These are phyloP conservation scores for Neosilurus mollespiculum DNA, from an alignment of 2,797 vertebrate genomes.

Conservation along the genomic window DNA sequence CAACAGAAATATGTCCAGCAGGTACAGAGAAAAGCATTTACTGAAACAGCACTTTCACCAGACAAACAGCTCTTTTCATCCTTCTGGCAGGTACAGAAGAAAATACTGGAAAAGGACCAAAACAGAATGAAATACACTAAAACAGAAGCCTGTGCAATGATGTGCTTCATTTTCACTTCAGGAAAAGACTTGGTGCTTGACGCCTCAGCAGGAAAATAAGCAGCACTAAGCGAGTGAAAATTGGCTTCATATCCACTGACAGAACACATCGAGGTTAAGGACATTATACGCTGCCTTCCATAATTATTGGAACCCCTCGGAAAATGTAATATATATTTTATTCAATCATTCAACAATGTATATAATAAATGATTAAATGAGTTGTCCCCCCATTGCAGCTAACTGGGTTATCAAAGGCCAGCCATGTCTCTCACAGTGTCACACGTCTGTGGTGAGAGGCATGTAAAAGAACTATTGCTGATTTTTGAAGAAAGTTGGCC, in stretches of 20 bases:
- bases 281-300: background rate
- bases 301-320: background rate
- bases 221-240: background rate
- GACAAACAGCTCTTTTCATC: background rate
- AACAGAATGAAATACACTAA: background rate
- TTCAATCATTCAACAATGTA: too few species aligned
- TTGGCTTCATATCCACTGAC: background rate
- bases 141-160: background rate
- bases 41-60: background rate
- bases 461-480: too few species aligned
- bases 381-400: too few species aligned
- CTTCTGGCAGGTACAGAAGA: background rate
- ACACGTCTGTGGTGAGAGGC: too few species aligned
- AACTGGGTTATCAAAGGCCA: too few species aligned
- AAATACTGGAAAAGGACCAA: background rate
- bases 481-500: too few species aligned
- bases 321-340: background rate
- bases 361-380: too few species aligned
- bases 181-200: constrained; percentile 2
- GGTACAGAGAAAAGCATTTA: too few species aligned
- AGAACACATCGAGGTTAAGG: constrained; percentile 1
- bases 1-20: background rate
- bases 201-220: background rate
- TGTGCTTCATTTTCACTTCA: background rate
- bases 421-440: too few species aligned